These are phyloP conservation scores for Elephantulus edwardii DNA, from an alignment of 2,113 vertebrate species.

Conservation along the genomic window DNA sequence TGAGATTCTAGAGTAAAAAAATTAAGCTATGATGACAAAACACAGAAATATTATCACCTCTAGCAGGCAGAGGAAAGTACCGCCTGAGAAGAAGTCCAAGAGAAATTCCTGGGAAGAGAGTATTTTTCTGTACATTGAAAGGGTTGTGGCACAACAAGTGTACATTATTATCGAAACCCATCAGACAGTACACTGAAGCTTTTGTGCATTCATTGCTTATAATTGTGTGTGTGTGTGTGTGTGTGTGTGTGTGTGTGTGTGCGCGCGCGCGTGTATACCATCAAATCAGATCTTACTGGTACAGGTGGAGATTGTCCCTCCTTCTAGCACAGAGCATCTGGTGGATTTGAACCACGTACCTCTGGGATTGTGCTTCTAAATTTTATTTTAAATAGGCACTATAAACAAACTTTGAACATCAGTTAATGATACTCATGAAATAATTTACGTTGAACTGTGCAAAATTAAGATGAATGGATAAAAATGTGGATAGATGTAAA, in stretches of 20 bases:
- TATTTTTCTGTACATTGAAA: not conserved
- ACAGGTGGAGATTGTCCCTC: too few relatives aligned
- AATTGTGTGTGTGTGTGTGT: too few relatives aligned
- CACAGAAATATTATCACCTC: not conserved
- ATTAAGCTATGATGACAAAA: not conserved
- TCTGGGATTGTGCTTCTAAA: too few relatives aligned
- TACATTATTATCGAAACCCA: too few relatives aligned
- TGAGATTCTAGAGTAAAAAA: not conserved
- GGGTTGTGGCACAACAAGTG: too few relatives aligned
- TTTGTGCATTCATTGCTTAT: too few relatives aligned
- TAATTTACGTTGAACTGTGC: slow-evolving; percentile 37
- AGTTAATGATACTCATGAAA: not conserved
- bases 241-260: too few relatives aligned
- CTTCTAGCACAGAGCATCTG: too few relatives aligned
- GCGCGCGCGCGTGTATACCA: too few relatives aligned
- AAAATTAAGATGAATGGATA: not conserved
- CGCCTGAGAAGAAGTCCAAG: not conserved
- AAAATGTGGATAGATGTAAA: not conserved
- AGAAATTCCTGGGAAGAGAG: not conserved
- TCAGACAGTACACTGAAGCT: too few relatives aligned
- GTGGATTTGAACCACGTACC: too few relatives aligned
- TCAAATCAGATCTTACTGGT: too few relatives aligned
- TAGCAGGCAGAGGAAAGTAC: not conserved
- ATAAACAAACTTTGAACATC: not conserved
- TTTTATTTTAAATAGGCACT: slow-evolving; percentile 21